Evolutionary conservation across 1,140 invertebrate genomes (phyloP).

Genomic region (Armadillidium nasatum): DNA sequence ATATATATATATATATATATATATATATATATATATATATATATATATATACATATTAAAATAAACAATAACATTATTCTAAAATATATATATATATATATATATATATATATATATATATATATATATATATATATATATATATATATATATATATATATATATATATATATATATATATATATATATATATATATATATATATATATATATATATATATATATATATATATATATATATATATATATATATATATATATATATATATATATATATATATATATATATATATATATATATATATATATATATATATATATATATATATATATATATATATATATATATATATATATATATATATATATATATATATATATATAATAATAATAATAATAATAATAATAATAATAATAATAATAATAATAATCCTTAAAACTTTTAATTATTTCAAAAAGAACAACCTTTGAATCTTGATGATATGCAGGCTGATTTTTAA

Average conservation of each 20-base stretch:
- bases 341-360: conserved; percentile 24
- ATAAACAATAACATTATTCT: too few species aligned
- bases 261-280: conserved; percentile 23
- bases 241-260: conserved; percentile 21
- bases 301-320: conserved; percentile 21
- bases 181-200: conserved; percentile 2
- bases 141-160: conserved; percentile 11
- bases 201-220: not conserved
- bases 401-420: not conserved
- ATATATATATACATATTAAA: conserved; percentile 23
- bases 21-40: conserved; percentile 22
- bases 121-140: not conserved
- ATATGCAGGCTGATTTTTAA: conserved; percentile 31
- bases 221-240: conserved; percentile 24
- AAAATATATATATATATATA: conserved; percentile 23
- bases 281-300: conserved; percentile 19
- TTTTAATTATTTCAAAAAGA: too few species aligned
- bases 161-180: conserved; percentile 22
- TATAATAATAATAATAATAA: conserved; percentile 10
- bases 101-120: conserved; percentile 14
- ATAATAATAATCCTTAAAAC: too few species aligned
- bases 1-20: conserved; percentile 25
- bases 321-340: conserved; percentile 25
- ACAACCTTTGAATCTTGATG: conserved; percentile 43
- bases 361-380: too few species aligned